phyloP scores from a whole-genome alignment of 2,113 vertebrate genomes.

The Tragelaphus strepsiceros region DNA sequence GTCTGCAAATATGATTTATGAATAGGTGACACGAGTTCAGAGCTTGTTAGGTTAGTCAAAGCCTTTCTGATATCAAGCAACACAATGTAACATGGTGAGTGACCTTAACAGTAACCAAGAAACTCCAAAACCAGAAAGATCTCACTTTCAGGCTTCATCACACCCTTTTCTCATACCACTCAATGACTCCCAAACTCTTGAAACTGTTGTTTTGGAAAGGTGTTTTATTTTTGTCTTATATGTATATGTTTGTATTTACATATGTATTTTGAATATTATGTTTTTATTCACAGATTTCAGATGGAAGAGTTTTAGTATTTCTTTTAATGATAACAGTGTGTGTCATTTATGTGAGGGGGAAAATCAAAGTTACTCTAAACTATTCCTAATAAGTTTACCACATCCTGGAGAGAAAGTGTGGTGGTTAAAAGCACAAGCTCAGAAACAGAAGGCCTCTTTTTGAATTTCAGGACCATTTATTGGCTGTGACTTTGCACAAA shows the following conservation, averaged over 20 bases:
- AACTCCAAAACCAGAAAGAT: not conserved
- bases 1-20: not conserved
- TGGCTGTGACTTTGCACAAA: not conserved
- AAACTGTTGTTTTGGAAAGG: not conserved
- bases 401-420: not conserved
- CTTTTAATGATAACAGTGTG: not conserved
- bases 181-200: not conserved
- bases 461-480: not conserved
- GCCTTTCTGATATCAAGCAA: not conserved
- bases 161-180: not conserved
- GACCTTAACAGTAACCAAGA: not conserved
- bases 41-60: not conserved
- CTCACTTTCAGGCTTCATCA: not conserved
- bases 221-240: not conserved
- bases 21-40: not conserved
- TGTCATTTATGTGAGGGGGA: not conserved
- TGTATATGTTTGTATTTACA: not conserved
- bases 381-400: not conserved
- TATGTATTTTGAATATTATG: not conserved
- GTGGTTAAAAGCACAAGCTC: not conserved
- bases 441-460: not conserved
- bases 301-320: not conserved
- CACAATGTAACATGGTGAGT: not conserved
- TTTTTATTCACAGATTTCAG: not conserved
- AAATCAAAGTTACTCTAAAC: not conserved